Conservation (phyloP, 2,888 invertebrate genomes). For the Watsonalla binaria region DNA sequence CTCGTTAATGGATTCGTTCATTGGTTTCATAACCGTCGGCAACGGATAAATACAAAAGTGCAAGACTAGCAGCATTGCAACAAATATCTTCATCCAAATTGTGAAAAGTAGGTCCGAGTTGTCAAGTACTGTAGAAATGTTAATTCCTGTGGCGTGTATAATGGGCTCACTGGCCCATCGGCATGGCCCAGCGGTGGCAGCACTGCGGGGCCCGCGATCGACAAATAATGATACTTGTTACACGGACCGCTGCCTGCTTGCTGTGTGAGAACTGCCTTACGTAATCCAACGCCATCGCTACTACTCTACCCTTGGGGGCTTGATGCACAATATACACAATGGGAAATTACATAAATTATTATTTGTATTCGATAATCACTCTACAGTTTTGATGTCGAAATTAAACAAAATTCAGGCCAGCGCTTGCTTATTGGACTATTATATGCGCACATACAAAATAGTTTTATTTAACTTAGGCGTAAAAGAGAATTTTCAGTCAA, state of each 20-base stretch:
- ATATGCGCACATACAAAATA: too few relatives aligned
- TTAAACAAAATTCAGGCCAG: too few relatives aligned
- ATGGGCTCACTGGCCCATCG: constrained; percentile 10
- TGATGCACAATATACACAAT: background rate
- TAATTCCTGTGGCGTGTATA: background rate
- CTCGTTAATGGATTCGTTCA: background rate
- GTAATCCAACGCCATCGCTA: constrained; percentile 41
- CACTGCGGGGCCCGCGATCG: constrained; percentile 24
- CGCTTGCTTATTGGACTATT: too few relatives aligned
- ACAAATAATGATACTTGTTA: constrained; percentile 49
- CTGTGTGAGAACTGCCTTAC: constrained; percentile 49
- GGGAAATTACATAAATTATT: too few relatives aligned
- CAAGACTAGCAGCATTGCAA: background rate
- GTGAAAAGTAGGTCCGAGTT: background rate
- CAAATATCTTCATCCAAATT: background rate
- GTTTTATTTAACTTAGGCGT: too few relatives aligned
- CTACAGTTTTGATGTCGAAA: too few relatives aligned
- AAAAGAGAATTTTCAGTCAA: too few relatives aligned
- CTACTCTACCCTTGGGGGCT: constrained; percentile 2
- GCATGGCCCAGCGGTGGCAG: constrained; percentile 5
- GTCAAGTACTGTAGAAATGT: background rate
- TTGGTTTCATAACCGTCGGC: background rate
- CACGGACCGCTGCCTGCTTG: constrained; percentile 52
- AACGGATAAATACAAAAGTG: background rate
- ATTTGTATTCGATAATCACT: too few relatives aligned